phyloP scores from a whole-genome alignment of 1,140 invertebrate species.

The Nephila pilipes region DNA sequence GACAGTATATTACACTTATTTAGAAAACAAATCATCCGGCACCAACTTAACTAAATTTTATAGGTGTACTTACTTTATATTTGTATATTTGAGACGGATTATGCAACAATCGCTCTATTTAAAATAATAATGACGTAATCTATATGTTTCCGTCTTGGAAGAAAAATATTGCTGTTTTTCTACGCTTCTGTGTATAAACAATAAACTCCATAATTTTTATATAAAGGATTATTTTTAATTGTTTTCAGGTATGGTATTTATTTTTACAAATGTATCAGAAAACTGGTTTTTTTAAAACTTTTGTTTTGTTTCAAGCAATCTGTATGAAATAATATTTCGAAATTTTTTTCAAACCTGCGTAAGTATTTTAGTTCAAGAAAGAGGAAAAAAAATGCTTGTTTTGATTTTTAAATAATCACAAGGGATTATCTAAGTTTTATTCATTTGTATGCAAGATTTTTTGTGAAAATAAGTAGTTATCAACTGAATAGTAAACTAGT shows the following conservation, averaged over 20 bases:
- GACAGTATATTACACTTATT: constrained; percentile 4
- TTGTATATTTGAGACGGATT: not conserved
- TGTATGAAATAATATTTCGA: not conserved
- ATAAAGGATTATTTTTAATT: not conserved
- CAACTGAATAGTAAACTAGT: not conserved
- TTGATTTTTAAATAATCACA: not conserved
- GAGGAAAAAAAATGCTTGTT: not conserved
- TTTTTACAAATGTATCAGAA: not conserved
- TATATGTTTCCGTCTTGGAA: not conserved
- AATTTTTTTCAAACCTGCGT: not conserved
- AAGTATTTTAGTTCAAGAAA: too few relatives aligned
- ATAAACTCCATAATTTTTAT: not conserved
- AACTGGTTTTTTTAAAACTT: not conserved
- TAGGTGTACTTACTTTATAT: not conserved
- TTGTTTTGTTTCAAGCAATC: not conserved
- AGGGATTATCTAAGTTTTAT: not conserved
- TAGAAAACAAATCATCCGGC: constrained; percentile 6
- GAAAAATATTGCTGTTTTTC: not conserved
- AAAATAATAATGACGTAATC: not conserved
- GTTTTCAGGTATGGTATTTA: not conserved
- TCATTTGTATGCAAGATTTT: not conserved
- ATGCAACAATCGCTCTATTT: not conserved
- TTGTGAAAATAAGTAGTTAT: too few relatives aligned
- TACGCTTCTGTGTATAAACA: not conserved
- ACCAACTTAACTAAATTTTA: not conserved